phyloP scores from a whole-genome alignment of 2,113 vertebrate species.

The Percina caprodes region DNA sequence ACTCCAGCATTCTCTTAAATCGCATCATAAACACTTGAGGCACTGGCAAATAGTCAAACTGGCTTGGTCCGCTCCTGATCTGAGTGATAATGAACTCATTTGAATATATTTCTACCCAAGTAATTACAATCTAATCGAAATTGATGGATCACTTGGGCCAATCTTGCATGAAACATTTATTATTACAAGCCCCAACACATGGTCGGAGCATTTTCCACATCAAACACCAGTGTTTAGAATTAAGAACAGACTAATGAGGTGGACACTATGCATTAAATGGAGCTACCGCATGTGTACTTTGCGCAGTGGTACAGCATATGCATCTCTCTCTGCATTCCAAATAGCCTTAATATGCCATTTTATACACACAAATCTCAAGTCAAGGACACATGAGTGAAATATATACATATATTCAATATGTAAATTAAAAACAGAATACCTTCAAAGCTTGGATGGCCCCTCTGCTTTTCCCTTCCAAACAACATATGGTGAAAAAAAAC shows the following conservation, averaged over 20 bases:
- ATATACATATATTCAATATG: not conserved
- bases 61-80: conserved; percentile 52
- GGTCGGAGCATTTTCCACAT: conserved; percentile 75
- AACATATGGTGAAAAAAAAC: conserved; percentile 64
- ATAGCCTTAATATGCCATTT: not conserved
- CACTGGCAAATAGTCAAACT: conserved; percentile 58
- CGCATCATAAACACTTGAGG: conserved; percentile 57
- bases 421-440: conserved; percentile 14
- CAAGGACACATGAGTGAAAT: conserved; percentile 25
- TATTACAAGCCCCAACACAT: conserved; percentile 75
- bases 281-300: conserved; percentile 18
- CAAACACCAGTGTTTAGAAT: conserved; percentile 69
- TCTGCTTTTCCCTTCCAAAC: conserved; percentile 55
- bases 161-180: conserved; percentile 80
- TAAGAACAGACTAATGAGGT: conserved; percentile 60
- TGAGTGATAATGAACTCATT: conserved; percentile 76
- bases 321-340: not conserved
- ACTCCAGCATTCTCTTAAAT: conserved; percentile 52
- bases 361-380: not conserved
- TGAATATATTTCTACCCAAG: conserved; percentile 72
- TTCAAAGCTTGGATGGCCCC: conserved; percentile 28
- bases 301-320: not conserved
- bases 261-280: conserved; percentile 52
- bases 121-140: conserved; percentile 80
- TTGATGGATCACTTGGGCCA: conserved; percentile 80